Evolutionary conservation across 2,888 invertebrate species (phyloP).

Genomic region (Cryptocephalus moraei): DNA sequence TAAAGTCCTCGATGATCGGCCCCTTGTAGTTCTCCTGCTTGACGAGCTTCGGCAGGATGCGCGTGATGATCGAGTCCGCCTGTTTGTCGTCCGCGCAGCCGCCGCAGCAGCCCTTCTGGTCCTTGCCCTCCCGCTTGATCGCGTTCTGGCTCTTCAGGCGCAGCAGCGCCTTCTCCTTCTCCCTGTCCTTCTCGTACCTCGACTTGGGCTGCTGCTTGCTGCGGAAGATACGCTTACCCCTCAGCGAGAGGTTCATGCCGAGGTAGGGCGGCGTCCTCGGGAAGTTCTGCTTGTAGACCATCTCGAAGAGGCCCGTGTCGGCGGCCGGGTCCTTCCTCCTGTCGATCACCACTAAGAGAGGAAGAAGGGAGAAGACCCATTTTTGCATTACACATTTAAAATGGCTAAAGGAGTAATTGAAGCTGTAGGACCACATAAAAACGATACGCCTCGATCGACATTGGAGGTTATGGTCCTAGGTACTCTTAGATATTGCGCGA

Average conservation of each 20-base stretch:
- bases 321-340: slow-evolving; percentile 59
- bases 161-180: slow-evolving; percentile 32
- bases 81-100: not conserved
- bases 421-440: no score
- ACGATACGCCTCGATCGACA: no score
- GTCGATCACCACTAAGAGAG: slow-evolving; percentile 74
- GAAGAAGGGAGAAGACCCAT: no score
- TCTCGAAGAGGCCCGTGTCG: slow-evolving; percentile 71
- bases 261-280: slow-evolving; percentile 74
- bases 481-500: no score
- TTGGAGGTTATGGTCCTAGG: no score
- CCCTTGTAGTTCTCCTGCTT: slow-evolving; percentile 45
- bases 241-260: slow-evolving; percentile 59
- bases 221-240: slow-evolving; percentile 52
- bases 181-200: slow-evolving; percentile 29
- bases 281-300: slow-evolving; percentile 66
- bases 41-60: slow-evolving; percentile 28
- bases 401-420: no score
- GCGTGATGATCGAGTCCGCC: slow-evolving; percentile 10
- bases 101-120: not conserved
- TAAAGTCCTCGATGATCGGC: slow-evolving; percentile 58
- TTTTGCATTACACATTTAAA: no score
- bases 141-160: slow-evolving; percentile 24
- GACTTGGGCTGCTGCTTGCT: slow-evolving; percentile 24
- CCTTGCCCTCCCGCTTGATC: slow-evolving; percentile 14